Evolutionary conservation across 2,797 vertebrate species (phyloP), one percentile per base, ranked within the genome.

Genomic region (Gobionotothen gibberifrons): DNA sequence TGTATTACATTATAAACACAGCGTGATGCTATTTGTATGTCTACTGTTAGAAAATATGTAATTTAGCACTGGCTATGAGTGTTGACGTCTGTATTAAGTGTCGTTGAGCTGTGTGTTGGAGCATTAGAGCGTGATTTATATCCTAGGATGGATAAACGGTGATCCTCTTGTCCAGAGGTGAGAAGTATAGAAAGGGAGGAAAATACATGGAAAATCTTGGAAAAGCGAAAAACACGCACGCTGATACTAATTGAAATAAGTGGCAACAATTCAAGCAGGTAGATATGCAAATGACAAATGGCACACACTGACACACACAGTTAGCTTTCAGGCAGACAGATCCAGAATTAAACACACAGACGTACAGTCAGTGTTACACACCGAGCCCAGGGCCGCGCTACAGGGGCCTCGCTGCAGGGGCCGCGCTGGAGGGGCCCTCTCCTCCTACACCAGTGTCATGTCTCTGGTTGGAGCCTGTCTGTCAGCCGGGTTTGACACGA

Each of bases 361-460:
- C 43, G 6, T 16, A 7, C 46, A 3, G 67, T 36, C 32, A 36
- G 32, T 9, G 32, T 36, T 7, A 36, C 73, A 78, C 69, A 69
- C 60, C 17, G 12, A 85, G 82, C 84, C 81, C 85, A 79, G 78
- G 81, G 82, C 84, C 68, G 57, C 78, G 85, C 84, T 90, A 74
- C 77, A 72, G 83, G 77, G 75, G 65, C 72, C 68, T 0, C 22
- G 22, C 22, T 3, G 22, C 22, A 22, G 22, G 78, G 81, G 82
- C 84, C 68, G 57, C 78, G 85, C 84, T 90, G 74, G 77, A 72
- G 83, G 77, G 76, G 65, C 72, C 68, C 5, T 4, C 58, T 56
- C 61, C 78, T 81, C 84, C 90, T 87, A 75, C 92, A 85, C 86
- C 87, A 90, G 86, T 92, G 89, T 94, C 89, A 89, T 76, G 82